Percentiles rank a stretch among this genome's conserved stretches.
These are phyloP conservation scores for Oncorhynchus gorbuscha DNA, from an alignment of 2,113 vertebrate genomes.

Conservation along the genomic window DNA sequence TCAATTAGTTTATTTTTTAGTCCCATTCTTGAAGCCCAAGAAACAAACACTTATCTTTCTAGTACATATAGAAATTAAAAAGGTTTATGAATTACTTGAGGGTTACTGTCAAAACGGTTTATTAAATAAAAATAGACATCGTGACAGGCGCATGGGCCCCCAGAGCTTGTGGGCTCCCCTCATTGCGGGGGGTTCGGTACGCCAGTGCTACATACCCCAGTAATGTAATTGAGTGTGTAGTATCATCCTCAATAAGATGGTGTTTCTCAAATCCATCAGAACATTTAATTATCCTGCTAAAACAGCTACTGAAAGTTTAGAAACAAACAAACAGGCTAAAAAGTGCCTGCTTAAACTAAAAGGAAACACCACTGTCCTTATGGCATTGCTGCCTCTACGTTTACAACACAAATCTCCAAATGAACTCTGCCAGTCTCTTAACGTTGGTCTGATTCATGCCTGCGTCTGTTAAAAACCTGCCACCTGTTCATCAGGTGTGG, in stretches of 20 bases:
- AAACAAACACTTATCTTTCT: too few species aligned
- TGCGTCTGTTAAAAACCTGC: background rate
- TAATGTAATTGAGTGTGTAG: slow-evolving; percentile 6
- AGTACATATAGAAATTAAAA: too few species aligned
- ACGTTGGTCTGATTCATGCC: background rate
- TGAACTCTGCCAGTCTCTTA: background rate
- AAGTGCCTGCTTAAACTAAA: background rate
- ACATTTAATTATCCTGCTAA: background rate
- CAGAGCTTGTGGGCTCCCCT: background rate
- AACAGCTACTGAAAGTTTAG: background rate
- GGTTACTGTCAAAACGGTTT: too few species aligned
- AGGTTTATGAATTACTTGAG: too few species aligned
- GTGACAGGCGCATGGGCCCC: too few species aligned
- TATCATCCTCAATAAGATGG: slow-evolving; percentile 31
- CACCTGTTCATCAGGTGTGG: background rate
- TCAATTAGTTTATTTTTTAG: too few species aligned
- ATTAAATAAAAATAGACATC: too few species aligned
- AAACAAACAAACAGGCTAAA: background rate
- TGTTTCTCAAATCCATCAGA: slow-evolving; percentile 42
- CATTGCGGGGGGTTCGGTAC: background rate
- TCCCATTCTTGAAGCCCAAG: too few species aligned
- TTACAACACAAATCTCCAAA: background rate
- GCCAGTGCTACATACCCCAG: slow-evolving; percentile 16
- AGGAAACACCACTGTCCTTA: background rate
- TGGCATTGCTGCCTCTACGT: background rate